These are phyloP conservation scores for Zaprionus africanus DNA, from an alignment of 1,140 invertebrate genomes.

Conservation along the genomic window DNA sequence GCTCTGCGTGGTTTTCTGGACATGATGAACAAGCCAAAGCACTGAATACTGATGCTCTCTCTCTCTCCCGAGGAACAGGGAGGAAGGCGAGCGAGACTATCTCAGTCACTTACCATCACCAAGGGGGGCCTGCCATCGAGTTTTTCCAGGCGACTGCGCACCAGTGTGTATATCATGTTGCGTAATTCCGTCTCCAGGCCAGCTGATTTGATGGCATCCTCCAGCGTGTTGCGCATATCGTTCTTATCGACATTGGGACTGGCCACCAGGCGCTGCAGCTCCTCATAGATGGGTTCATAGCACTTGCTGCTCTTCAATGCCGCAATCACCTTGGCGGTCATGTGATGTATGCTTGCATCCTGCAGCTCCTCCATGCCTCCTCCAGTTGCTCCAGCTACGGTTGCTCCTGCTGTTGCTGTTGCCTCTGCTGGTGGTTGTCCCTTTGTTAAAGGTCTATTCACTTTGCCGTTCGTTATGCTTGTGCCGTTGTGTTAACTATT, in stretches of 20 bases:
- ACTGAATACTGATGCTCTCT: background rate
- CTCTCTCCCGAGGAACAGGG: background rate
- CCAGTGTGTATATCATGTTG: slow-evolving; percentile 93
- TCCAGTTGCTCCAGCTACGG: background rate
- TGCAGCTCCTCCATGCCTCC: slow-evolving; percentile 85
- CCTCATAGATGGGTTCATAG: slow-evolving; percentile 87
- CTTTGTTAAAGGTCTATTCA: background rate
- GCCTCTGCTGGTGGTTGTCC: background rate
- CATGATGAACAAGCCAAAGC: background rate
- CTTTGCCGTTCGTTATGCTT: slow-evolving; percentile 6
- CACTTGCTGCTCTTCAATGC: slow-evolving; percentile 88
- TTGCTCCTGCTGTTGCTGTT: slow-evolving; percentile 64
- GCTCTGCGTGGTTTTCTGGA: slow-evolving; percentile 82
- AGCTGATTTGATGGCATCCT: slow-evolving; percentile 89
- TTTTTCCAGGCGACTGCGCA: slow-evolving; percentile 84
- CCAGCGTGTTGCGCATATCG: slow-evolving; percentile 90
- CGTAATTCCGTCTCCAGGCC: slow-evolving; percentile 92
- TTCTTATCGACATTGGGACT: slow-evolving; percentile 89
- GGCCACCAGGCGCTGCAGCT: slow-evolving; percentile 87
- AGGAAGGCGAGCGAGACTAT: background rate
- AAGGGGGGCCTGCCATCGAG: slow-evolving; percentile 47
- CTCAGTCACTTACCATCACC: slow-evolving; percentile 47
- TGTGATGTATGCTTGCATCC: slow-evolving; percentile 86
- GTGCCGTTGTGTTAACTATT: slow-evolving; percentile 1
- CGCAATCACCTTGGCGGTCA: slow-evolving; percentile 87